Conservation (phyloP, 2,888 invertebrate species). For the Drosophila longiperda region DNA sequence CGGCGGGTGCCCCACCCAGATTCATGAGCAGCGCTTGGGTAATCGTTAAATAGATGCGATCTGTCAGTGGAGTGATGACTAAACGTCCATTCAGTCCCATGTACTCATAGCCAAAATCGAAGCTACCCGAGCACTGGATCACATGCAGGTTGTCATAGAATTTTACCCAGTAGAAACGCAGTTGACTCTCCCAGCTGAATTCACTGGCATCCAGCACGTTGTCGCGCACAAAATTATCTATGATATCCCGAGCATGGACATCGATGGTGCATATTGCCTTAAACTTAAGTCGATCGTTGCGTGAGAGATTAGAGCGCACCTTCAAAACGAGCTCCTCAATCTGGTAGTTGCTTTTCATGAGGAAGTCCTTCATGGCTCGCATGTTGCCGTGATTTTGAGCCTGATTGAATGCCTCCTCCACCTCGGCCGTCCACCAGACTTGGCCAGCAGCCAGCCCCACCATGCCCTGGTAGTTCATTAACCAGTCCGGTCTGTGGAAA, state of each 20-base stretch:
- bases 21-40: conserved; percentile 97
- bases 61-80: conserved; percentile 96
- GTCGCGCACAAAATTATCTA: conserved; percentile 91
- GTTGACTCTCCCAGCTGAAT: conserved; percentile 97
- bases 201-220: conserved; percentile 93
- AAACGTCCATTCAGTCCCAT: conserved; percentile 96
- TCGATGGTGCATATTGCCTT: conserved; percentile 95
- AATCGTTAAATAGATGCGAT: conserved; percentile 95
- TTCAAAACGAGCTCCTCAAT: conserved; percentile 93
- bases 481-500: conserved; percentile 91
- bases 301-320: conserved; percentile 88
- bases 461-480: conserved; percentile 95
- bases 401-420: conserved; percentile 93
- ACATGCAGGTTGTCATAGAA: conserved; percentile 92
- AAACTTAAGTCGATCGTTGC: conserved; percentile 94
- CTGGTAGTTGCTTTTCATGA: conserved; percentile 91
- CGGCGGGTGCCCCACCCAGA: conserved; percentile 95
- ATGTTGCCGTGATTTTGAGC: conserved; percentile 89
- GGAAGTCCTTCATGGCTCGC: conserved; percentile 95
- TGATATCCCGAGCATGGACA: conserved; percentile 96
- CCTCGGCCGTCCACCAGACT: conserved; percentile 98
- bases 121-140: conserved; percentile 92
- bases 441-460: conserved; percentile 93
- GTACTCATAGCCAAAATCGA: conserved; percentile 97
- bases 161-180: conserved; percentile 96